A percentile compares a stretch with the other conserved stretches of the same genome.
Evolutionary conservation across 2,797 vertebrate genomes (phyloP).

Genomic region (Lophius americanus): DNA sequence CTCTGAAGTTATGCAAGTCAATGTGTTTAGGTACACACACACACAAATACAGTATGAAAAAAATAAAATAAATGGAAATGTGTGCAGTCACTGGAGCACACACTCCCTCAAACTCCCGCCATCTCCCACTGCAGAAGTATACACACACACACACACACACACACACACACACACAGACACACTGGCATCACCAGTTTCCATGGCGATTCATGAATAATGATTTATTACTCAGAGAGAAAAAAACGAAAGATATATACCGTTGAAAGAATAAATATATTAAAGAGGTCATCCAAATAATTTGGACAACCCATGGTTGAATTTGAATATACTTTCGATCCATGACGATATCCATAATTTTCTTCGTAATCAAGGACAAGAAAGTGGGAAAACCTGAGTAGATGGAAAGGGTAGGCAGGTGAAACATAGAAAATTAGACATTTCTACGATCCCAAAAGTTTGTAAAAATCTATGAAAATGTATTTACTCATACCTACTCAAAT

Average conservation of each 20-base stretch:
- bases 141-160: slow-evolving; percentile 18
- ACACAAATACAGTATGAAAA: not conserved
- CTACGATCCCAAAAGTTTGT: no score
- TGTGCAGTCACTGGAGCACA: not conserved
- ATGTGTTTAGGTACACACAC: slow-evolving; percentile 18
- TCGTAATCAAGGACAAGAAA: no score
- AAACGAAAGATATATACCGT: slow-evolving; percentile 27
- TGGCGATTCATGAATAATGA: slow-evolving; percentile 63
- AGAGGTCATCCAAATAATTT: slow-evolving; percentile 17
- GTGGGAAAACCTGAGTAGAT: no score
- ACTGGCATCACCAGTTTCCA: slow-evolving; percentile 45
- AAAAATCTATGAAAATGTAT: no score
- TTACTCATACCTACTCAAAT: no score
- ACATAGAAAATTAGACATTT: no score
- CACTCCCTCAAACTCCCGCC: slow-evolving; percentile 3
- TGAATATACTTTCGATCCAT: no score
- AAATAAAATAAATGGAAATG: no score
- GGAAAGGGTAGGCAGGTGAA: no score
- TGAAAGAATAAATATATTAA: slow-evolving; percentile 35
- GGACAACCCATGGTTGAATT: no score
- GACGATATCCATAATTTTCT: no score
- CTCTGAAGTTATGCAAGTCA: slow-evolving; percentile 31
- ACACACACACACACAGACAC: slow-evolving; percentile 27
- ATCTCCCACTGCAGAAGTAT: slow-evolving; percentile 14
- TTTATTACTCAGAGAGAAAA: slow-evolving; percentile 46